Evolutionary conservation across 2,113 vertebrate genomes (phyloP).

Genomic region (Orycteropus afer): DNA sequence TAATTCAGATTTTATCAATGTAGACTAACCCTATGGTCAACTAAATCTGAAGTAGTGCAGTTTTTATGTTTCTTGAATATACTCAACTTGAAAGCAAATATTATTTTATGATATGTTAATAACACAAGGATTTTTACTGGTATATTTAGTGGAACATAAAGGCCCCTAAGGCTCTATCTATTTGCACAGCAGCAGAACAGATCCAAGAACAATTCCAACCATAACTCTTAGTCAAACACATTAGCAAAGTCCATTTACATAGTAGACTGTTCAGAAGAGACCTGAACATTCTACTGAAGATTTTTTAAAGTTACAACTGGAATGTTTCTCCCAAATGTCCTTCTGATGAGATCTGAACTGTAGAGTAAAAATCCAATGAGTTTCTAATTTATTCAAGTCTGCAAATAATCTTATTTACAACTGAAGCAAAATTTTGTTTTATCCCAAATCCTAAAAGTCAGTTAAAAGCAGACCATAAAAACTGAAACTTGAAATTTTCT

Average conservation of each 20-base stretch:
- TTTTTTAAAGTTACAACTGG: background rate
- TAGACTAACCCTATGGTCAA: conserved; percentile 63
- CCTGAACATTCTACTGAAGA: no score
- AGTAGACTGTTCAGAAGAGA: background rate
- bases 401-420: background rate
- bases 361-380: background rate
- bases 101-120: conserved; percentile 75
- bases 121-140: conserved; percentile 56
- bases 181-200: conserved; percentile 57
- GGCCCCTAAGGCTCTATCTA: conserved; percentile 36
- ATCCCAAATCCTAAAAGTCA: background rate
- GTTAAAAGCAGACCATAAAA: background rate
- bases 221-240: conserved; percentile 64
- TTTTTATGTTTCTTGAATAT: conserved; percentile 68
- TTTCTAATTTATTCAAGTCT: background rate
- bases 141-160: conserved; percentile 28
- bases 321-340: background rate
- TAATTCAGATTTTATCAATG: conserved; percentile 70
- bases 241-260: conserved; percentile 59
- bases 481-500: background rate
- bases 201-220: conserved; percentile 7
- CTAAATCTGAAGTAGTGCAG: conserved; percentile 63
- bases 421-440: background rate
- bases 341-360: background rate
- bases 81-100: conserved; percentile 65